Conservation (phyloP, 2,888 invertebrate genomes). For the Zygothrica quintamaculata region DNA sequence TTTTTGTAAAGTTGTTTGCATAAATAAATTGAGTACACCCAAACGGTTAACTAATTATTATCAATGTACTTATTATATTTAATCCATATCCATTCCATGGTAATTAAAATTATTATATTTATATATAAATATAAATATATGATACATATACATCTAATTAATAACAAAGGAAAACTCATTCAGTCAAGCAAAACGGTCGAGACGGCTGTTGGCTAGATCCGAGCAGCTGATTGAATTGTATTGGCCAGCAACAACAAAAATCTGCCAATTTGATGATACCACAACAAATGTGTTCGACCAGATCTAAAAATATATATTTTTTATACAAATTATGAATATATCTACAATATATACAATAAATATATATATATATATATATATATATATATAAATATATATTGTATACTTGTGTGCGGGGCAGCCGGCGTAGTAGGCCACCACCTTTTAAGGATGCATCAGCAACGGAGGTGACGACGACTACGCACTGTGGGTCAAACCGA, state of each 20-base stretch:
- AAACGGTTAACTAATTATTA: neutral
- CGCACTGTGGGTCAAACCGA: slow-evolving; percentile 34
- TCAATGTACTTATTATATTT: neutral
- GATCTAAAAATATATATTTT: slow-evolving; percentile 64
- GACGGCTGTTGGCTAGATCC: slow-evolving; percentile 20
- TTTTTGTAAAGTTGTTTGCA: neutral
- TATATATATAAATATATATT: slow-evolving; percentile 20
- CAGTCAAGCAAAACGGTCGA: slow-evolving; percentile 54
- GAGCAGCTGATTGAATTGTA: slow-evolving; percentile 78
- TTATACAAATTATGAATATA: slow-evolving; percentile 58
- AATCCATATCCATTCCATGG: slow-evolving; percentile 11
- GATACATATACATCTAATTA: too few relatives aligned
- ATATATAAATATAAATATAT: too few relatives aligned
- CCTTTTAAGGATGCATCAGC: slow-evolving; percentile 82
- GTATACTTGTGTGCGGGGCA: slow-evolving; percentile 43
- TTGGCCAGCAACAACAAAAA: slow-evolving; percentile 75
- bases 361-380: slow-evolving; percentile 25
- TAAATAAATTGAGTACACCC: neutral
- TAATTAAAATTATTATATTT: slow-evolving; percentile 15
- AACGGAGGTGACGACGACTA: slow-evolving; percentile 46
- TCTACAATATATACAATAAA: too few relatives aligned
- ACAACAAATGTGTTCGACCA: slow-evolving; percentile 70
- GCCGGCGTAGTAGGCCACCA: slow-evolving; percentile 71
- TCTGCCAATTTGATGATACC: slow-evolving; percentile 78
- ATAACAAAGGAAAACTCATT: slow-evolving; percentile 49